Evolutionary conservation across 2,113 vertebrate species (phyloP).

Genomic region (Psilopsiagon aurifrons): DNA sequence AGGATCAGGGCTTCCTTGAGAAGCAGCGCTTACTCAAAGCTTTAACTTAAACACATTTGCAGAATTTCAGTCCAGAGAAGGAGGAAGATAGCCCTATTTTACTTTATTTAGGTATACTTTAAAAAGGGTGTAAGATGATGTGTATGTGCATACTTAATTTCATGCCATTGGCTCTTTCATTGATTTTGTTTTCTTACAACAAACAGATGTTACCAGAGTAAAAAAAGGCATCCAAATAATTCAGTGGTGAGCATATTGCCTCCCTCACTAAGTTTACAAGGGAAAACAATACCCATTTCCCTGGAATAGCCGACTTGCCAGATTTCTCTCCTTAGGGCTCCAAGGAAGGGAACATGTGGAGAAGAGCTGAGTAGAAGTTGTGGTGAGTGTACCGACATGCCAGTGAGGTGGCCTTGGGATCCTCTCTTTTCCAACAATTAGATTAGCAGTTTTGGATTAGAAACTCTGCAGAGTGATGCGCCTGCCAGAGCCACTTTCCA

Average conservation of each 20-base stretch:
- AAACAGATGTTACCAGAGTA: background rate
- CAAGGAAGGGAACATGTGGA: background rate
- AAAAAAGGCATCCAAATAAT: background rate
- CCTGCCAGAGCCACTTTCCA: background rate
- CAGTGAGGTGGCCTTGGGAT: background rate
- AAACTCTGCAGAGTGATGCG: background rate
- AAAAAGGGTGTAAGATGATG: background rate
- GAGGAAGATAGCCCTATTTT: background rate
- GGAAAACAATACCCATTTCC: background rate
- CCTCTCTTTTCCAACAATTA: background rate
- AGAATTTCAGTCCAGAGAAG: background rate
- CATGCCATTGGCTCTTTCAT: background rate
- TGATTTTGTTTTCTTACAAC: background rate
- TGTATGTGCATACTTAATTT: background rate
- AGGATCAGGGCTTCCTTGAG: background rate
- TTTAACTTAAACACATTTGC: background rate
- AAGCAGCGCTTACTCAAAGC: background rate
- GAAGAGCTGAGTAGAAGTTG: background rate
- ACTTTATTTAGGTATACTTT: background rate
- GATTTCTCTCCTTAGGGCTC: background rate
- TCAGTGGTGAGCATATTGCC: background rate
- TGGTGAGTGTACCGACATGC: rapidly evolving
- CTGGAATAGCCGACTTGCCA: background rate
- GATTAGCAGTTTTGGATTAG: background rate
- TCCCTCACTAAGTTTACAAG: background rate